Evolutionary conservation across 2,888 invertebrate species (phyloP).

Genomic region (Spilarctia lutea): DNA sequence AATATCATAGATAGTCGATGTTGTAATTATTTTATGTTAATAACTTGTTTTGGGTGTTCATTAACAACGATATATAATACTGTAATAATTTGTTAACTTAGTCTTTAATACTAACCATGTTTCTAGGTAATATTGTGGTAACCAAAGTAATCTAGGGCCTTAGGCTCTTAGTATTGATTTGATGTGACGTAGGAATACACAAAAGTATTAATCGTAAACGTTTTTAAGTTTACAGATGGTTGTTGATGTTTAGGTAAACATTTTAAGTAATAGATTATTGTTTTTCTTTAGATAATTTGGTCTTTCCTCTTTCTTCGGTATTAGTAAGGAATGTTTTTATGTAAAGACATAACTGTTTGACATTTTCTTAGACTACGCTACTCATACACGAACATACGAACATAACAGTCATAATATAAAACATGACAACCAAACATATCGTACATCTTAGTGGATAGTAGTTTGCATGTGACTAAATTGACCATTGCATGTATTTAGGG

Average conservation of each 20-base stretch:
- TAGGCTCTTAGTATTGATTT: slow-evolving; percentile 75
- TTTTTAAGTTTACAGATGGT: slow-evolving; percentile 84
- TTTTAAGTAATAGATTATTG: slow-evolving; percentile 72
- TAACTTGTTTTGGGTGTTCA: slow-evolving; percentile 68
- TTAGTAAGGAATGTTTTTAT: slow-evolving; percentile 70
- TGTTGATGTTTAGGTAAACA: slow-evolving; percentile 84
- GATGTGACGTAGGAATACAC: slow-evolving; percentile 67
- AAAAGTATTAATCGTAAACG: slow-evolving; percentile 71
- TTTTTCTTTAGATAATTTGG: slow-evolving; percentile 54
- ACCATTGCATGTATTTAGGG: slow-evolving; percentile 51
- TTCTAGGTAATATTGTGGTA: slow-evolving; percentile 68
- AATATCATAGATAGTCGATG: slow-evolving; percentile 80
- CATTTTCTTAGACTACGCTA: slow-evolving; percentile 66
- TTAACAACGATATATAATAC: slow-evolving; percentile 54
- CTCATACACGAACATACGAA: slow-evolving; percentile 75
- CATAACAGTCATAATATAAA: slow-evolving; percentile 69
- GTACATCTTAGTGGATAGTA: slow-evolving; percentile 54
- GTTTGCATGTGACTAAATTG: slow-evolving; percentile 57
- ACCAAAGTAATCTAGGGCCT: slow-evolving; percentile 72
- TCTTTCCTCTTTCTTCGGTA: slow-evolving; percentile 61
- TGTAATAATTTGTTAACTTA: slow-evolving; percentile 53
- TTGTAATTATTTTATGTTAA: slow-evolving; percentile 71
- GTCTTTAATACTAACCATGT: slow-evolving; percentile 53
- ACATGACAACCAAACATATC: slow-evolving; percentile 67
- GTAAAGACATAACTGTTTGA: slow-evolving; percentile 58